Evolutionary conservation across 2,888 invertebrate genomes (phyloP).

Genomic region (Melieria omissa): DNA sequence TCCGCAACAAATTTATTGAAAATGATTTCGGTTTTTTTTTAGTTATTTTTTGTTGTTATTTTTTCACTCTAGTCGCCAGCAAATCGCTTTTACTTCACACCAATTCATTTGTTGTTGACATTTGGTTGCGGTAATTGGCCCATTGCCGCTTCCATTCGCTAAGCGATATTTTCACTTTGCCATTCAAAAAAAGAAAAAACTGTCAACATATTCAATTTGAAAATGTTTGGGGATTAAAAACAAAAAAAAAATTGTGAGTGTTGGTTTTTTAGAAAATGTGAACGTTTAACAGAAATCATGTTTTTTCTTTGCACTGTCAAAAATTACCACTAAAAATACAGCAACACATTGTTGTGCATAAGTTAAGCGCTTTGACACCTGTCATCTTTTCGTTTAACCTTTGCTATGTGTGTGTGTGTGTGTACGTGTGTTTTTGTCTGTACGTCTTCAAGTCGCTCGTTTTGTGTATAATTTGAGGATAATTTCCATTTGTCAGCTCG

Average conservation of each 20-base stretch:
- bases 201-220: no score
- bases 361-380: constrained; percentile 51
- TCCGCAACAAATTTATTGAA: constrained; percentile 35
- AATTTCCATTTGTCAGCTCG: constrained; percentile 21
- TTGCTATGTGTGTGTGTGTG: not conserved
- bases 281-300: no score
- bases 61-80: constrained; percentile 26
- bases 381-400: constrained; percentile 57
- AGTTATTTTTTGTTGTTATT: constrained; percentile 33
- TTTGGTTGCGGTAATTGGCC: no score
- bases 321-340: no score
- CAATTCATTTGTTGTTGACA: not conserved
- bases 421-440: not conserved
- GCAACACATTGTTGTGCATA: no score
- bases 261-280: no score
- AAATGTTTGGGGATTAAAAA: no score
- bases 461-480: not conserved
- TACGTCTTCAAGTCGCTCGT: not conserved
- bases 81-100: not conserved
- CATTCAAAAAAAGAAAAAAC: no score
- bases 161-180: no score
- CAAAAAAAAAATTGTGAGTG: no score
- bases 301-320: no score
- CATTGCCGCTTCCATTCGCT: no score
- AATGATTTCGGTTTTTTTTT: constrained; percentile 39